Percentiles rank a stretch among this genome's conserved stretches.
Conservation (phyloP, 1,140 invertebrate species). For the Eufriesea mexicana region DNA sequence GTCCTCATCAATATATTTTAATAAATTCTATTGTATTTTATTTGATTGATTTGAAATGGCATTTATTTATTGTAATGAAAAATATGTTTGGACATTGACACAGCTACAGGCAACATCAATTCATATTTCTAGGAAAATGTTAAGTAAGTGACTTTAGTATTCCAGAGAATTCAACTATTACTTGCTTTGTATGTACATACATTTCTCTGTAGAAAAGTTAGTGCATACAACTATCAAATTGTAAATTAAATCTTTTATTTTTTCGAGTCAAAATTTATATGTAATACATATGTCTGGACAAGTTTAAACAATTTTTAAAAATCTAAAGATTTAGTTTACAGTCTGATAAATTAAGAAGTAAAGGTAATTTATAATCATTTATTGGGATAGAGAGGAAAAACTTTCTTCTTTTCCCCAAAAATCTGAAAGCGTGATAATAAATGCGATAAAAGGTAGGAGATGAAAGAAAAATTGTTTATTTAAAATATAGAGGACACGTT, state of each 20-base stretch:
- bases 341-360: background rate
- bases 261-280: background rate
- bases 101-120: background rate
- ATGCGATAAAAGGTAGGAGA: constrained; percentile 12
- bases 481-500: constrained; percentile 15
- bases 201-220: background rate
- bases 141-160: constrained; percentile 30
- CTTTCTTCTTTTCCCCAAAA: background rate
- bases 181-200: constrained; percentile 30
- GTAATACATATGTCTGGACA: background rate
- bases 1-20: background rate
- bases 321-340: constrained; percentile 7
- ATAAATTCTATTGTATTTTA: constrained; percentile 3
- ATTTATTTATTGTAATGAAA: background rate
- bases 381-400: background rate
- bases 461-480: constrained; percentile 1
- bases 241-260: constrained; percentile 13
- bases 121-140: background rate
- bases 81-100: constrained; percentile 38
- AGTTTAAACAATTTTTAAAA: background rate
- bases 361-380: background rate
- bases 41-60: constrained; percentile 13
- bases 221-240: background rate
- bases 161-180: constrained; percentile 42
- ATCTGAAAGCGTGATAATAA: constrained; percentile 7